These are phyloP conservation scores for Nasua narica DNA, from an alignment of 2,797 vertebrate species.

Conservation along the genomic window DNA sequence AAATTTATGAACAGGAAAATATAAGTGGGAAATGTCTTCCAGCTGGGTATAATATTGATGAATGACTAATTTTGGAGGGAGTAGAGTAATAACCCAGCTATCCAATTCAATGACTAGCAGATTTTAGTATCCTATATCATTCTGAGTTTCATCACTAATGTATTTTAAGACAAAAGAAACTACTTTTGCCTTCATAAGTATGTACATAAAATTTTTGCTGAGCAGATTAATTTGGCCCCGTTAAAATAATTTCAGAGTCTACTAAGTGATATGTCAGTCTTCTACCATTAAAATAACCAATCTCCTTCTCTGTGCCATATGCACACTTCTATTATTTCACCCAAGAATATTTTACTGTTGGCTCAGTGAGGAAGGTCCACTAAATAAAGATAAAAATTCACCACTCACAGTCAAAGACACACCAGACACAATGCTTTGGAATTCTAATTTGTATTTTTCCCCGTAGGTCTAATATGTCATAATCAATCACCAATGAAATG, in stretches of 20 bases:
- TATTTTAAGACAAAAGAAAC: background rate
- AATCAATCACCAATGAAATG: background rate
- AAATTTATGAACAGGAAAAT: background rate
- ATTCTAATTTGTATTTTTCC: background rate
- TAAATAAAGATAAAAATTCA: background rate
- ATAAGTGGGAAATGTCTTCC: background rate
- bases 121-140: background rate
- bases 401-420: background rate
- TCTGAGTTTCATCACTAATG: background rate
- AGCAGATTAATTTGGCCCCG: background rate
- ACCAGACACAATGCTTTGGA: background rate
- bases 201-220: background rate
- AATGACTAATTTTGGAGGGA: background rate
- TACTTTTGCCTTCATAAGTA: background rate
- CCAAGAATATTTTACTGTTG: background rate
- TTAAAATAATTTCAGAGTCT: background rate
- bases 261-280: background rate
- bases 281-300: background rate
- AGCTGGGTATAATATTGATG: background rate
- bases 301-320: background rate
- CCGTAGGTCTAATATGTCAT: background rate
- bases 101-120: background rate
- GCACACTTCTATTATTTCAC: background rate
- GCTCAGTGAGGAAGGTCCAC: background rate
- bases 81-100: background rate